A percentile compares a stretch with the other conserved stretches of the same genome.
Evolutionary conservation across 1,140 invertebrate genomes (phyloP).

Genomic region (Geopemphigus sp.): DNA sequence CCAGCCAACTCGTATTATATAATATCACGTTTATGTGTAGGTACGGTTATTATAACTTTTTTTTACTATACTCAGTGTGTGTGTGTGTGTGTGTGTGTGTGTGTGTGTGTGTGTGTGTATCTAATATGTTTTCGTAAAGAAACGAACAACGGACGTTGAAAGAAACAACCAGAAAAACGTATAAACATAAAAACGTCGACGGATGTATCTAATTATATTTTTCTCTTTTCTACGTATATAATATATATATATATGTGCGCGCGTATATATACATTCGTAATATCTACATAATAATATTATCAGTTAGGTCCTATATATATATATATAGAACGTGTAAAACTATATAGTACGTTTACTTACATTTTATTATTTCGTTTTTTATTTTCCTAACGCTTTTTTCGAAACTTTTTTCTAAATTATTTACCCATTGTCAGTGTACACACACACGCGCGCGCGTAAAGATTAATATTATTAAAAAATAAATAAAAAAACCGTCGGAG

Average conservation of each 20-base stretch:
- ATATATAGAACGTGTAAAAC: neutral
- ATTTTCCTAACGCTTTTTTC: no score
- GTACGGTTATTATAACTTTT: neutral
- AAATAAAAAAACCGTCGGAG: no score
- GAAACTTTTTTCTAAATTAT: no score
- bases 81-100: no score
- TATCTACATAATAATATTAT: neutral
- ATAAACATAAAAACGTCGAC: neutral
- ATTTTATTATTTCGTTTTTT: no score
- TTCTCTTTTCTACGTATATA: neutral
- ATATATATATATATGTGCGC: neutral
- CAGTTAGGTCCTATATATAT: neutral
- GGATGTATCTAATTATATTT: slow-evolving; percentile 9
- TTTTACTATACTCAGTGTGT: neutral
- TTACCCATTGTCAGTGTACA: no score
- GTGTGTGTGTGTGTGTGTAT: no score
- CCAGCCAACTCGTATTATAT: neutral
- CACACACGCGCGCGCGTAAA: no score
- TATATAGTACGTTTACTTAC: neutral
- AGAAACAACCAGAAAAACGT: neutral
- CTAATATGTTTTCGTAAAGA: no score
- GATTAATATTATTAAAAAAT: no score
- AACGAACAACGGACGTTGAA: no score
- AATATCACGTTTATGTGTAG: no score
- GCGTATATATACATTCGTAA: neutral